Evolutionary conservation across 2,888 invertebrate species (phyloP), one percentile per base, ranked within the genome.

Genomic region (Lasioglossum oenotherae): DNA sequence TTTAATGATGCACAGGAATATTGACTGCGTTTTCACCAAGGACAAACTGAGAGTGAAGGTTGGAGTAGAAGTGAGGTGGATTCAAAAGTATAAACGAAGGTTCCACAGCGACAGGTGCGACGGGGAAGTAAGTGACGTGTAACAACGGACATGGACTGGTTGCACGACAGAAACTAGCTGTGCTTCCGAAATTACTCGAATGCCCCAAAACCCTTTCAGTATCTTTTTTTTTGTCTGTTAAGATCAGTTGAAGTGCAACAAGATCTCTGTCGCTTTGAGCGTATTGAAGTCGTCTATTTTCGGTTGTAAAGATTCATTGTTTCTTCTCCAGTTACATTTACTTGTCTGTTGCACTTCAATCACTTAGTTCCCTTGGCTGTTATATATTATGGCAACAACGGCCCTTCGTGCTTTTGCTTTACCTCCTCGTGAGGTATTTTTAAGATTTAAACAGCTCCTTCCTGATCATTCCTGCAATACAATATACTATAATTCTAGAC

Each of bases 1-100:
- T 93, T 93, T 92, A 89, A 94, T 92, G 89, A 94, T 94, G 94
- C 91, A 93, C 94, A 94, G 94, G 94, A 92, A 93, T 92, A 87
- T 93, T 93, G 93, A 94, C 94, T 94, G 90, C 94, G 93, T 94
- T 94, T 94, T 94, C 92, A 93, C 93, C 94, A 92, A 84, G 94
- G 93, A 93, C 93, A 93, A 94, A 94, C 93, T 93, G 93, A 94
- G 92, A 94, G 93, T 93, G 93, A 94, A 92, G 92, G 92, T 94
- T 92, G 94, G 94, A 94, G 94, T 94, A 94, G 93, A 94, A 93
- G 93, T 93, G 91, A 92, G 92, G 92, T 92, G 92, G 92, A 93
- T 92, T 88, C 89, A 49, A 93, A 92, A 92, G 91, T 93, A 92
- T 91, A 90, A 92, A 90, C 91, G 91, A 92, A 93, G 93, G 92